phyloP scores from a whole-genome alignment of 2,113 vertebrate genomes.

The Pterocles burchelli region DNA sequence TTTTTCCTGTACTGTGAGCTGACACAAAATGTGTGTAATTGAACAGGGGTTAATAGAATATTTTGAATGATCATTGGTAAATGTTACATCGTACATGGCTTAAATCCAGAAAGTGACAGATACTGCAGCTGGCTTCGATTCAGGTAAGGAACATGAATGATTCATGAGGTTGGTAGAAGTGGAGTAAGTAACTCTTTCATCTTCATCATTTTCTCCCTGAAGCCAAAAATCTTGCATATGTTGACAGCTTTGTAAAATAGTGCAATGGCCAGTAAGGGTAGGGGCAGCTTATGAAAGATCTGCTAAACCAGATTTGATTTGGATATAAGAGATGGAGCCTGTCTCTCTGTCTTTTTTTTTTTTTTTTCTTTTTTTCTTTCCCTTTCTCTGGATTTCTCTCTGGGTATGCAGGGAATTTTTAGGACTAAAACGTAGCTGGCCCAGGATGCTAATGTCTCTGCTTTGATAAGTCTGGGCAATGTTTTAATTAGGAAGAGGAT shows the following conservation, averaged over 20 bases:
- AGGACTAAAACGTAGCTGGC: background rate
- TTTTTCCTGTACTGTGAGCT: background rate
- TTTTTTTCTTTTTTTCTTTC: background rate
- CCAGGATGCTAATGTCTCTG: conserved; percentile 10
- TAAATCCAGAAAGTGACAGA: conserved; percentile 8
- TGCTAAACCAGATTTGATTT: conserved; percentile 1
- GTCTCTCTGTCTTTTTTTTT: background rate
- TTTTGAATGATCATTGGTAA: conserved; percentile 27
- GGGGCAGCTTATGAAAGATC: background rate
- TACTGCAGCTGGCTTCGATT: conserved; percentile 25
- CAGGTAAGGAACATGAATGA: conserved; percentile 52
- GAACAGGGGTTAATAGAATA: background rate
- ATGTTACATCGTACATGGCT: background rate
- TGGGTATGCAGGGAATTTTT: background rate
- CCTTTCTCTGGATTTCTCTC: background rate
- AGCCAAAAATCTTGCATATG: background rate
- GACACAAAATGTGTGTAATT: background rate
- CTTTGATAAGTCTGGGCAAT: background rate
- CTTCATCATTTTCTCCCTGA: conserved; percentile 50
- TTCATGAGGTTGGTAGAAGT: conserved; percentile 48
- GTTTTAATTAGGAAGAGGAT: conserved; percentile 41
- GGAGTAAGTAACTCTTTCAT: conserved; percentile 57
- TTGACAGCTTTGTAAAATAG: conserved; percentile 54
- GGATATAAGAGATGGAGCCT: background rate
- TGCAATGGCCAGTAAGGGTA: background rate